Evolutionary conservation across 2,113 vertebrate species (phyloP).

Genomic region (Otus sunia): DNA sequence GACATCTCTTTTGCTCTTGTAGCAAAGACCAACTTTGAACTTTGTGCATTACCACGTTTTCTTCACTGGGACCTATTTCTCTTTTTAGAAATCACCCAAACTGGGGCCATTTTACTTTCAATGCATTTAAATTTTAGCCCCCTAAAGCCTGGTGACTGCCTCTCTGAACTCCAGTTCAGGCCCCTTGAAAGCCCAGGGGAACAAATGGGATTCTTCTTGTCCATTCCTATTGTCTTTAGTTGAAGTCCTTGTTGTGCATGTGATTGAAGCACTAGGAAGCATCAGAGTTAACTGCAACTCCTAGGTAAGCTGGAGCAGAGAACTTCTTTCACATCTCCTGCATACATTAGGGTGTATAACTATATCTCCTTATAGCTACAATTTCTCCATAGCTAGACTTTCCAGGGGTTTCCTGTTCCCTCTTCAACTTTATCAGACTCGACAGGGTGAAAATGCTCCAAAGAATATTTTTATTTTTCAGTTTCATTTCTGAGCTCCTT

Average conservation of each 20-base stretch:
- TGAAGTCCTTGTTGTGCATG: neutral
- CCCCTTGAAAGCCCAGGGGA: neutral
- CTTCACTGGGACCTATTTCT: neutral
- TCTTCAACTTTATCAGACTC: neutral
- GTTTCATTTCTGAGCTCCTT: neutral
- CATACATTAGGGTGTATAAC: neutral
- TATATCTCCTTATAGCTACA: neutral
- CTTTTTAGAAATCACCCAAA: neutral
- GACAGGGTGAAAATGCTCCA: neutral
- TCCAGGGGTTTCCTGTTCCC: neutral
- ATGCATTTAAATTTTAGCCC: neutral
- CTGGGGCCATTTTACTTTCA: neutral
- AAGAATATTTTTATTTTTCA: neutral
- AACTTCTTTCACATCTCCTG: neutral
- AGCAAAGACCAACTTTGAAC: neutral
- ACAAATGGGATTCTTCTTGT: neutral
- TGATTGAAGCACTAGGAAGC: neutral
- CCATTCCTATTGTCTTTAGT: rapidly evolving
- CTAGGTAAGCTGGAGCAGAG: neutral
- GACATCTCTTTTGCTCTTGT: neutral
- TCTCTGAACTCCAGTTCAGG: rapidly evolving
- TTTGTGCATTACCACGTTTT: neutral
- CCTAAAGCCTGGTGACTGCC: neutral
- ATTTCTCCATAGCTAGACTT: neutral
- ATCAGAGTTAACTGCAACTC: neutral